A percentile compares a stretch with the other conserved stretches of the same genome.
phyloP scores from a whole-genome alignment of 2,888 invertebrate genomes.

The Stenichneumon culpator region DNA sequence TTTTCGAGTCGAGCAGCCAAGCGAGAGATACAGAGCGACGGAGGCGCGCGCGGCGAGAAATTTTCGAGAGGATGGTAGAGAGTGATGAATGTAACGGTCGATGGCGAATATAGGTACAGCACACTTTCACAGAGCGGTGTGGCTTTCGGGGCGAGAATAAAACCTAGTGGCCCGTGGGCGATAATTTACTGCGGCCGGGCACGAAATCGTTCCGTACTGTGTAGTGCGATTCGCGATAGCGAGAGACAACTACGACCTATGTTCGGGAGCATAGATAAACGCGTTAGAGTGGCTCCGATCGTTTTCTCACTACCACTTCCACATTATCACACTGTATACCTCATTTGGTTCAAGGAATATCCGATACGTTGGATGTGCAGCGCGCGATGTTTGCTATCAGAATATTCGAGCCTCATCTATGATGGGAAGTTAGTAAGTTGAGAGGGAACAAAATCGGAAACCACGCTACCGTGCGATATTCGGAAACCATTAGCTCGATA shows the following conservation, averaged over 20 bases:
- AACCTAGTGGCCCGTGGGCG: not conserved
- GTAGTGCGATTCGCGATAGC: conserved; percentile 52
- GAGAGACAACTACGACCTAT: conserved; percentile 38
- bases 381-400: conserved; percentile 9
- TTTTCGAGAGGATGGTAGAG: conserved; percentile 6
- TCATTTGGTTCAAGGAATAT: conserved; percentile 16
- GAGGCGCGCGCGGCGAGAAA: not conserved
- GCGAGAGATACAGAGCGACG: not conserved
- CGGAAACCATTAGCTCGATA: too few relatives aligned
- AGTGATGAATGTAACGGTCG: conserved; percentile 23
- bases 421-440: not conserved
- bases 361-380: conserved; percentile 5
- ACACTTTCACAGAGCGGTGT: not conserved
- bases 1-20: not conserved
- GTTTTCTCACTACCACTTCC: not conserved
- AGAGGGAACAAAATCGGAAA: not conserved
- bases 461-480: not conserved
- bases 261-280: conserved; percentile 45
- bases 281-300: conserved; percentile 31
- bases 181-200: conserved; percentile 53
- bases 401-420: not conserved
- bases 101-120: not conserved
- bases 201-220: conserved; percentile 50
- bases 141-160: conserved; percentile 9
- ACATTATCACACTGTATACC: not conserved